A percentile compares a stretch with the other conserved stretches of the same genome.
phyloP scores from a whole-genome alignment of 2,888 invertebrate genomes.

The Stegophylla sp. region DNA sequence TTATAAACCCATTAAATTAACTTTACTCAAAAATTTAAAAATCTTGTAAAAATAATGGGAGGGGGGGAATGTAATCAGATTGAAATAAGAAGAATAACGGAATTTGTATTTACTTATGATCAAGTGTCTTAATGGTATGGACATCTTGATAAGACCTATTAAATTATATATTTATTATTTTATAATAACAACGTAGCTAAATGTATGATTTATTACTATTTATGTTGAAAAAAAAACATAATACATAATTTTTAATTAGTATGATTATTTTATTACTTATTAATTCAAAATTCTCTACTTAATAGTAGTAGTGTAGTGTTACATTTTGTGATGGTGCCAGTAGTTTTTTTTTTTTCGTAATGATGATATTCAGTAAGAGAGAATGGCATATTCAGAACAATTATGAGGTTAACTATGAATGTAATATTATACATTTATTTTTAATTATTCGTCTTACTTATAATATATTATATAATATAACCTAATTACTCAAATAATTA shows the following conservation, averaged over 20 bases:
- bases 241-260: background rate
- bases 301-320: too few species aligned
- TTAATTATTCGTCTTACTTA: too few species aligned
- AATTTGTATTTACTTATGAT: conserved; percentile 36
- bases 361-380: too few species aligned
- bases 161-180: background rate
- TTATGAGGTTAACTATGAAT: too few species aligned
- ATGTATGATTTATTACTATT: background rate
- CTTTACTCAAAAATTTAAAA: background rate
- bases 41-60: background rate
- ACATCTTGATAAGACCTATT: conserved; percentile 28
- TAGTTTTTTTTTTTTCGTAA: too few species aligned
- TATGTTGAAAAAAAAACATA: background rate
- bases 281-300: too few species aligned
- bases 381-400: too few species aligned
- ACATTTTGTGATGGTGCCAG: too few species aligned
- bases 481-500: too few species aligned
- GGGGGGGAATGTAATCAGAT: background rate
- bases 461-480: too few species aligned
- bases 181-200: background rate
- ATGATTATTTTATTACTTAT: background rate
- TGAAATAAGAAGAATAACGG: conserved; percentile 5
- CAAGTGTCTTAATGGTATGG: background rate
- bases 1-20: background rate
- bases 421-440: too few species aligned